Base-by-base conservation (phyloP, 2,113 vertebrate genomes). In the Nerophis lumbriciformis region DNA sequence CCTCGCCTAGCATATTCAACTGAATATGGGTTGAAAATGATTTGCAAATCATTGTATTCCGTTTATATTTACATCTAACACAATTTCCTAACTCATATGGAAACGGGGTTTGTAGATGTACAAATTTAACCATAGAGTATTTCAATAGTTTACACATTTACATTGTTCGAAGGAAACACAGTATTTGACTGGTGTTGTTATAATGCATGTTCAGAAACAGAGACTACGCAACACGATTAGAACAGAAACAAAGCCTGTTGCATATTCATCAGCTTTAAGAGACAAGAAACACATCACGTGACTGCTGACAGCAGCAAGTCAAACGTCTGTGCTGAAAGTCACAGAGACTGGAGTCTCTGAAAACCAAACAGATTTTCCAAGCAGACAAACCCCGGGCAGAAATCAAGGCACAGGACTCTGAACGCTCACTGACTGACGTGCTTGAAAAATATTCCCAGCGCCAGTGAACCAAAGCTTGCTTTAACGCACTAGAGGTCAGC, bases 371-470 rank as follows among this genome's bases (percentile, higher is more conserved):
- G 42, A 42, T 9, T 53, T 74, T 68, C 53, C 47, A 37, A 57
- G 56, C 58, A 19, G 48, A 76, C 53, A 68, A 53, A 61, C 75
- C 82, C 28, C 68, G 47, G 59, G 83, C 69, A 28, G 57, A 72
- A 76, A 75, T 64, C 53, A 53, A 71, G 71, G 60, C 73, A n/a
- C 9, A 7, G 66, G 73, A 65, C 78, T 65, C 13, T 39, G 53
- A 76, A 71, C 61, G 39, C 61, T 69, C 35, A 7, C 61, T 73
- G 73, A 80, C 66, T 81, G 71, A 80, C 77, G 73, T 19, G 35
- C 63, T 65, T 42, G 60, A 65, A 75, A 80, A 75, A 75, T 50
- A 63, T 54, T 62, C 45, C 35, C 44, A 15, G 67, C 52, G 15
- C 19, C 16, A 49, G 58, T 77, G 67, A 74, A 79, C 59, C 14